Percentiles rank a stretch among this genome's conserved stretches.
These are phyloP conservation scores for Schizotus pectinicornis DNA, from an alignment of 2,888 invertebrate species.

Conservation along the genomic window DNA sequence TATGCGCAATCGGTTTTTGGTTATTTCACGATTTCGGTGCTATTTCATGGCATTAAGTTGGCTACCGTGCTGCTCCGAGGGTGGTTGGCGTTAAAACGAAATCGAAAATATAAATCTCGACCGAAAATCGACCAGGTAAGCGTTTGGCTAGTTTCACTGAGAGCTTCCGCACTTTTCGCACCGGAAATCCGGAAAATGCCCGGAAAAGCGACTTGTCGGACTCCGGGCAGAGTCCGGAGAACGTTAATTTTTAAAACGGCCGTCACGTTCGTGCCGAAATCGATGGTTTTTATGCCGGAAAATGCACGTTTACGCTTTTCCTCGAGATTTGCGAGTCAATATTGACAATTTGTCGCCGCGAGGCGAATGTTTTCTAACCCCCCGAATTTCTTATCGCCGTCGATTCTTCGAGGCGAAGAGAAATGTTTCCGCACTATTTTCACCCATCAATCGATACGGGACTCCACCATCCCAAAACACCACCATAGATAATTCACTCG, in stretches of 20 bases:
- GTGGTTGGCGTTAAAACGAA: constrained; percentile 55
- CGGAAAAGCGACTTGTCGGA: too few species aligned
- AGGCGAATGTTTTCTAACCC: constrained; percentile 25
- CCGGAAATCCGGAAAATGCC: neutral
- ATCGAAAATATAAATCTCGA: constrained; percentile 44
- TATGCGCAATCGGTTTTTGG: constrained; percentile 52
- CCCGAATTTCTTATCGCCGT: constrained; percentile 25
- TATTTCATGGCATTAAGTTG: constrained; percentile 59
- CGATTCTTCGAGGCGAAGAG: constrained; percentile 31
- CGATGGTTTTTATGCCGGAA: constrained; percentile 7
- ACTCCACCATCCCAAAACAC: too few species aligned
- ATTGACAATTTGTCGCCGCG: constrained; percentile 41
- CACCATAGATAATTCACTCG: too few species aligned
- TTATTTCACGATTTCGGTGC: constrained; percentile 57
- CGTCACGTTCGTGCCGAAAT: neutral
- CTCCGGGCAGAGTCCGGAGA: neutral
- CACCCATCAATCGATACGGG: too few species aligned
- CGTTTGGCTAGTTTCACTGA: constrained; percentile 27
- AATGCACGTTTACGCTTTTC: neutral
- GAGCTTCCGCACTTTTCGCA: neutral
- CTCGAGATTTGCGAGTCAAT: constrained; percentile 25
- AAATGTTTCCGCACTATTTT: constrained; percentile 29
- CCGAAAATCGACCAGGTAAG: constrained; percentile 39
- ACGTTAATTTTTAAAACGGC: neutral
- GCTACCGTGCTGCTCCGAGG: constrained; percentile 58